These are phyloP conservation scores for Brenthis ino DNA, from an alignment of 2,888 invertebrate genomes.

Conservation along the genomic window DNA sequence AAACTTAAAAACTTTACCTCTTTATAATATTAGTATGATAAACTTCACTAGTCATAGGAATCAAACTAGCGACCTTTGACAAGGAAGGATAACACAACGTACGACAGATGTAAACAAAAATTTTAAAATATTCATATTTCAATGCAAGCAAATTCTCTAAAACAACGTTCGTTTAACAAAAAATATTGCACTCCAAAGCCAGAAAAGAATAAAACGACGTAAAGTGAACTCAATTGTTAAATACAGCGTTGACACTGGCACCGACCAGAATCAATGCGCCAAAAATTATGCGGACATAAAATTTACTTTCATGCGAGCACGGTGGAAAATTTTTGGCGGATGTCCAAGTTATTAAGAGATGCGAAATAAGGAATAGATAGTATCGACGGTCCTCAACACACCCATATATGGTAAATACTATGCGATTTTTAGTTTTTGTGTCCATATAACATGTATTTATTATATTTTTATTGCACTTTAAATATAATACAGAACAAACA, in stretches of 20 bases:
- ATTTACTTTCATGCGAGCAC: conserved; percentile 43
- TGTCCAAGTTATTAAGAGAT: conserved; percentile 43
- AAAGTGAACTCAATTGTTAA: conserved; percentile 24
- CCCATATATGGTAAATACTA: not conserved
- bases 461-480: too few species aligned
- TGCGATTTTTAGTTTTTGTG: too few species aligned
- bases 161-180: not conserved
- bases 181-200: conserved; percentile 3
- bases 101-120: too few species aligned
- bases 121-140: not conserved
- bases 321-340: conserved; percentile 42
- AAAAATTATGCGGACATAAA: conserved; percentile 42
- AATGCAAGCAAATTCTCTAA: not conserved
- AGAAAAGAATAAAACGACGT: conserved; percentile 6
- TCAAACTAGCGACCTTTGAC: too few species aligned
- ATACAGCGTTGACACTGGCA: conserved; percentile 25
- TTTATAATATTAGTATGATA: too few species aligned
- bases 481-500: too few species aligned
- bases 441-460: too few species aligned
- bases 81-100: too few species aligned
- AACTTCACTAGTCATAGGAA: too few species aligned
- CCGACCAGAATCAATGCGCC: conserved; percentile 38
- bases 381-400: conserved; percentile 31
- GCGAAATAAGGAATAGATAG: conserved; percentile 34
- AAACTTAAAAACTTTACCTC: too few species aligned